phyloP scores from a whole-genome alignment of 2,888 invertebrate species.

The Drosophila mercatorum region DNA sequence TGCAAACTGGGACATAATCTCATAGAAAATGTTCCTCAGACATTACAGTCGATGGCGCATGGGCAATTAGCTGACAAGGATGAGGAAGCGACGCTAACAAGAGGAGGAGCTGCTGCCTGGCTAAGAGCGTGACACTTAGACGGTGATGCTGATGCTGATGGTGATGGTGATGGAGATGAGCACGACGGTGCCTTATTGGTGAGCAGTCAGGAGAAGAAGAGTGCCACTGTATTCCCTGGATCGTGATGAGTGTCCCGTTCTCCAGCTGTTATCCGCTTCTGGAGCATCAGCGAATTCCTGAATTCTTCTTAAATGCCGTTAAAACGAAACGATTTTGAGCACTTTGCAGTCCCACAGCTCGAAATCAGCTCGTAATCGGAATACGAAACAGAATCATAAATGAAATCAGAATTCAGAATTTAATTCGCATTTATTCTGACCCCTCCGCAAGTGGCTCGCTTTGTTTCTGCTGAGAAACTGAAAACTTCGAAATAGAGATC shows the following conservation, averaged over 20 bases:
- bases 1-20: conserved; percentile 29
- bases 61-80: conserved; percentile 65
- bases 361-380: conserved; percentile 30
- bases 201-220: conserved; percentile 13
- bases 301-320: conserved; percentile 52
- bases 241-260: conserved; percentile 68
- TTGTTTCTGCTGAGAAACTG: conserved; percentile 51
- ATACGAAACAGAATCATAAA: conserved; percentile 51
- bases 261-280: conserved; percentile 47
- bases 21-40: conserved; percentile 22
- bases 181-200: conserved; percentile 73
- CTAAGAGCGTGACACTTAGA: conserved; percentile 51
- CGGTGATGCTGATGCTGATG: conserved; percentile 19
- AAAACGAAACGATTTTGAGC: conserved; percentile 46
- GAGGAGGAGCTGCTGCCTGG: conserved; percentile 15
- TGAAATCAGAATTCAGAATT: conserved; percentile 64
- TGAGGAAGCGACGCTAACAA: conserved; percentile 3
- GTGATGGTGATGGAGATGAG: conserved; percentile 42
- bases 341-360: conserved; percentile 46
- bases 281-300: conserved; percentile 23
- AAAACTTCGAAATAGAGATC: conserved; percentile 40
- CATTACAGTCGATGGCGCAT: conserved; percentile 47
- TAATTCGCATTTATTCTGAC: conserved; percentile 61
- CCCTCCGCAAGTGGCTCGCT: conserved; percentile 35
- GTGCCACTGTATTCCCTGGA: conserved; percentile 34